Base-by-base conservation (phyloP, 30 jellyfish, hydroid and myxozoan genomes). In the Aurelia sp. region DNA sequence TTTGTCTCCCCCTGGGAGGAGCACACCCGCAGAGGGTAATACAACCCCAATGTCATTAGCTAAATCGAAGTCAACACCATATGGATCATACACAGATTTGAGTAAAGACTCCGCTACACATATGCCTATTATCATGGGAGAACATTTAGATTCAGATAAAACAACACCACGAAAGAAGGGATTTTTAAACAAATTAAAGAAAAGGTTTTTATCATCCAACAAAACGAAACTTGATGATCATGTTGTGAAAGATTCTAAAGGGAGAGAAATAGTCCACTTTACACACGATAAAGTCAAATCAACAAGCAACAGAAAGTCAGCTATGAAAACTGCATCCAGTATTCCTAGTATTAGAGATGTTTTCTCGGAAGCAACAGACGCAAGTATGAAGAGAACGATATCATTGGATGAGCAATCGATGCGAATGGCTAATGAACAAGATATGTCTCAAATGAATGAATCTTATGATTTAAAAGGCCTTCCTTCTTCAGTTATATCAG, bases 381-480 rank as follows among this genome's bases (percentile, higher is more conserved):
- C 82, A 9, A 71, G 72, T 18, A 23, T 87, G 73, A 78, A 78
- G 37, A 50, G 96, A 15, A 31, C 96, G 30, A 40, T 70, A 10
- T 87, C 96, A 44, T 41, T 87, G 48, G 96, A 87, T 48, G 96
- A 87, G 67, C 79, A 78, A 65, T 87, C 96, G 37, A 31, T 87
- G 68, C 53, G 91, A 63, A 51, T 61, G 66, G 44, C 70, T 3
- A 71, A 59, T 58, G 91, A 76, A 18, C 13, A 51, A 11, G 71
- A 64, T 20, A 21, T 51, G 22, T 31, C 78, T 18, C 47, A 53
- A 21, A 23, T 17, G 22, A 82, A 15, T 73, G 30, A 17, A 18
- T 30, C 66, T 4, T 5, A 35, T 16, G 76, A 31, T 17, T 30
- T 65, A 23, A 67, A 68, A 13, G 60, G 18, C 18, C 71, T 57